Conservation (phyloP, 2,888 invertebrate species). For the Luffia ferchaultella region DNA sequence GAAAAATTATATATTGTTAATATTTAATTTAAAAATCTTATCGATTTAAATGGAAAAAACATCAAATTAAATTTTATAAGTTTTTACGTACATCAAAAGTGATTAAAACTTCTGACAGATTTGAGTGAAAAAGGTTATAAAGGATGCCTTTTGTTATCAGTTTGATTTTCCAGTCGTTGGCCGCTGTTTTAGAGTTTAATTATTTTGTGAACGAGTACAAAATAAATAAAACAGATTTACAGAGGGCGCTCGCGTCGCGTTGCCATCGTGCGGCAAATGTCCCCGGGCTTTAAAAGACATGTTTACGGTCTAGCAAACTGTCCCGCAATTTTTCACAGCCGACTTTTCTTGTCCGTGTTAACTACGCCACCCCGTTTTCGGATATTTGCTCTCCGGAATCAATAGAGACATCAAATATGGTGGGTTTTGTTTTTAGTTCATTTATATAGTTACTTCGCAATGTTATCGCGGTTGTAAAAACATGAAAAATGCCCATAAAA, state of each 20-base stretch:
- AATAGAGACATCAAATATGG: too few species aligned
- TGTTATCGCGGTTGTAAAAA: too few species aligned
- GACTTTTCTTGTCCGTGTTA: slow-evolving; percentile 18
- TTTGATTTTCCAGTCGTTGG: neutral
- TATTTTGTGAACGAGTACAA: neutral
- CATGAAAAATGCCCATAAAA: too few species aligned
- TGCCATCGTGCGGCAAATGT: neutral
- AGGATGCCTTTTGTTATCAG: neutral
- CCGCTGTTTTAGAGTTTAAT: neutral
- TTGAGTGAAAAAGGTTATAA: neutral
- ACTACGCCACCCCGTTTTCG: slow-evolving; percentile 11
- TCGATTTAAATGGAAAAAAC: too few species aligned
- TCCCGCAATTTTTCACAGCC: slow-evolving; percentile 18
- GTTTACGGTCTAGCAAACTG: neutral
- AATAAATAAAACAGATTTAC: neutral
- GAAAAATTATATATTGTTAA: too few species aligned
- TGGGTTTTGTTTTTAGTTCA: too few species aligned
- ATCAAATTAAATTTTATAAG: too few species aligned
- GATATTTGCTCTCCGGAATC: neutral
- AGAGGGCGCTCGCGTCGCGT: neutral
- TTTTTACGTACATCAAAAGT: too few species aligned
- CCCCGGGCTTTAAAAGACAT: neutral
- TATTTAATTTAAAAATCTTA: too few species aligned
- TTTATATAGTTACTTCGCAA: too few species aligned
- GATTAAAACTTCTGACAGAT: too few species aligned